These are phyloP conservation scores for Rachycentron canadum DNA, from an alignment of 2,797 vertebrate genomes.

Conservation along the genomic window DNA sequence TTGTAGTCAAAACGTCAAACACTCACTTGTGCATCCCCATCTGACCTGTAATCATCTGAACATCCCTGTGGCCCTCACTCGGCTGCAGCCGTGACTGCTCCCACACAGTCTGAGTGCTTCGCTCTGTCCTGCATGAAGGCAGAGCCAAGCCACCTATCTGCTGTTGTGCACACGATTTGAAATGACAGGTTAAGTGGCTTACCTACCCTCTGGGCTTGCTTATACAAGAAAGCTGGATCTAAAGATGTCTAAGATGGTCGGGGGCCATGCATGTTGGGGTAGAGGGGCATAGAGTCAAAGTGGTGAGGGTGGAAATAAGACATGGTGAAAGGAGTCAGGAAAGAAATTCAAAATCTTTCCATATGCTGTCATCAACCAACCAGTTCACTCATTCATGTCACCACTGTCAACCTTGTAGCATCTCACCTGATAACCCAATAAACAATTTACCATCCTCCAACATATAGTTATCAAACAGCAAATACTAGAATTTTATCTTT, in stretches of 20 bases:
- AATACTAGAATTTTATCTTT: not conserved
- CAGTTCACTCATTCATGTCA: not conserved
- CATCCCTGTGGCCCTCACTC: slow-evolving; percentile 58
- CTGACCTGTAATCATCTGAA: slow-evolving; percentile 60
- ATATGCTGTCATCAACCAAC: not conserved
- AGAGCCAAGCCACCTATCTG: slow-evolving; percentile 67
- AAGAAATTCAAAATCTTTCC: slow-evolving; percentile 15
- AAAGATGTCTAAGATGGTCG: slow-evolving; percentile 46
- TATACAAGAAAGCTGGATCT: slow-evolving; percentile 69
- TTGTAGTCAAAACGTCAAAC: slow-evolving; percentile 32
- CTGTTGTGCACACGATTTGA: slow-evolving; percentile 79
- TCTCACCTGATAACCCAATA: not conserved
- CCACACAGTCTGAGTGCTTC: slow-evolving; percentile 60
- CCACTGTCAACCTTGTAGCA: not conserved
- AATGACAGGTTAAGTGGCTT: slow-evolving; percentile 86
- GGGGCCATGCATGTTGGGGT: slow-evolving; percentile 37
- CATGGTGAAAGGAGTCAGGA: slow-evolving; percentile 8
- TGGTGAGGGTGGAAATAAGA: slow-evolving; percentile 13
- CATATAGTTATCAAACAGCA: not conserved
- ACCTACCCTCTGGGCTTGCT: slow-evolving; percentile 72
- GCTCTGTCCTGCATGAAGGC: slow-evolving; percentile 40
- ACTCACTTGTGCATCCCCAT: slow-evolving; percentile 52
- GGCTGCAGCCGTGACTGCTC: slow-evolving; percentile 53
- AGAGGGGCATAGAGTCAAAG: not conserved
- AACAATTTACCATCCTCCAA: not conserved